These are phyloP conservation scores for Passerina amoena DNA, from an alignment of 2,113 vertebrate species.

Conservation along the genomic window DNA sequence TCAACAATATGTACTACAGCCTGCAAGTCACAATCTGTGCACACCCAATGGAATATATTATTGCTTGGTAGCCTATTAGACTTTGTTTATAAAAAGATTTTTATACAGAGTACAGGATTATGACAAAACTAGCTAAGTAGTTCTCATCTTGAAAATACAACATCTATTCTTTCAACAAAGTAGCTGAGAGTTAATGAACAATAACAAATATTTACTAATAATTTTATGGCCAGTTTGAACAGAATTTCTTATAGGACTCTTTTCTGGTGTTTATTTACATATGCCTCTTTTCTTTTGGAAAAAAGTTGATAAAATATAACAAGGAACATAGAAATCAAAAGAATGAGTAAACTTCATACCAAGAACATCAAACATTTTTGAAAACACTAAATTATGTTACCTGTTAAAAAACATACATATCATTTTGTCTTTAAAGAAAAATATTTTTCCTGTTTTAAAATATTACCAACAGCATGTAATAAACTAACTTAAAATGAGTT, in stretches of 20 bases:
- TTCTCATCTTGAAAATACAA: constrained; percentile 70
- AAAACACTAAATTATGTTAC: constrained; percentile 61
- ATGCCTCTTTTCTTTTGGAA: constrained; percentile 44
- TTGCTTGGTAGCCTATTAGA: constrained; percentile 75
- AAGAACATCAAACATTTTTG: constrained; percentile 33
- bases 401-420: constrained; percentile 67
- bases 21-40: constrained; percentile 65
- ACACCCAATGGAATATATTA: constrained; percentile 69
- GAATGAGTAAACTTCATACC: constrained; percentile 52
- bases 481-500: constrained; percentile 71
- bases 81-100: constrained; percentile 73
- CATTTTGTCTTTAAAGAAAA: constrained; percentile 70
- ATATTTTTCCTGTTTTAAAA: constrained; percentile 72
- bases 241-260: constrained; percentile 57
- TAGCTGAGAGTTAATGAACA: constrained; percentile 61
- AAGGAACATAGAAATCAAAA: constrained; percentile 41
- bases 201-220: constrained; percentile 58
- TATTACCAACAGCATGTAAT: constrained; percentile 68
- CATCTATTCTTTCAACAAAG: constrained; percentile 67
- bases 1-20: constrained; percentile 64
- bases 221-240: constrained; percentile 57
- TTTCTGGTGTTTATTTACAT: constrained; percentile 67
- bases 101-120: constrained; percentile 73
- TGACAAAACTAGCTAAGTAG: constrained; percentile 70
- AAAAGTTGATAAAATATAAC: constrained; percentile 46